These are phyloP conservation scores for Catagonus wagneri DNA, from an alignment of 2,113 vertebrate species.

Conservation along the genomic window DNA sequence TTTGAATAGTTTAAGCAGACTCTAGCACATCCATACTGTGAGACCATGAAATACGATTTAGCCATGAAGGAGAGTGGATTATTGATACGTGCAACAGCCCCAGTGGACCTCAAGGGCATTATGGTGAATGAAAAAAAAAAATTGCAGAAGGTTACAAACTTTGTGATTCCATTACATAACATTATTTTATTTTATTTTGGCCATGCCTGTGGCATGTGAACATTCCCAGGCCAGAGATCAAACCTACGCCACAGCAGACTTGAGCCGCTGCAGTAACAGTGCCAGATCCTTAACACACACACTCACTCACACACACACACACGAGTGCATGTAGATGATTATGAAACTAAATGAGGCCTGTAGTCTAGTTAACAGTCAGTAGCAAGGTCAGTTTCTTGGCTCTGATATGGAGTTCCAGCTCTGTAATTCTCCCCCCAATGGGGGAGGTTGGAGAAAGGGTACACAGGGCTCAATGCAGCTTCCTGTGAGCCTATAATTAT, in stretches of 20 bases:
- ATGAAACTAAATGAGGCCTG: neutral
- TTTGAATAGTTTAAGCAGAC: neutral
- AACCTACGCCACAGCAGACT: too few species aligned
- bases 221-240: too few species aligned
- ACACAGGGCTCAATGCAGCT: neutral
- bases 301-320: neutral
- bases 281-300: too few species aligned
- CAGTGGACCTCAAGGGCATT: neutral
- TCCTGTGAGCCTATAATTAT: neutral
- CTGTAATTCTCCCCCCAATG: neutral
- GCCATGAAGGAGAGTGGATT: neutral
- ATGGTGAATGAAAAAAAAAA: neutral
- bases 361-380: neutral
- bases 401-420: too few species aligned
- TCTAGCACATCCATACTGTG: neutral
- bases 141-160: neutral
- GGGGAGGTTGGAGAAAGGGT: too few species aligned
- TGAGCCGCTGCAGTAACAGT: too few species aligned
- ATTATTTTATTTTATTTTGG: too few species aligned
- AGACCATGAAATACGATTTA: too few species aligned
- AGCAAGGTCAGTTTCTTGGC: neutral
- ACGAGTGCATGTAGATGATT: too few species aligned
- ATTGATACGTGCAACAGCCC: accelerated
- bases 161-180: neutral
- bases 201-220: too few species aligned